Evolutionary conservation across 2,888 invertebrate species (phyloP), one percentile per base, ranked within the genome.

Genomic region (Cantharis lateralis): DNA sequence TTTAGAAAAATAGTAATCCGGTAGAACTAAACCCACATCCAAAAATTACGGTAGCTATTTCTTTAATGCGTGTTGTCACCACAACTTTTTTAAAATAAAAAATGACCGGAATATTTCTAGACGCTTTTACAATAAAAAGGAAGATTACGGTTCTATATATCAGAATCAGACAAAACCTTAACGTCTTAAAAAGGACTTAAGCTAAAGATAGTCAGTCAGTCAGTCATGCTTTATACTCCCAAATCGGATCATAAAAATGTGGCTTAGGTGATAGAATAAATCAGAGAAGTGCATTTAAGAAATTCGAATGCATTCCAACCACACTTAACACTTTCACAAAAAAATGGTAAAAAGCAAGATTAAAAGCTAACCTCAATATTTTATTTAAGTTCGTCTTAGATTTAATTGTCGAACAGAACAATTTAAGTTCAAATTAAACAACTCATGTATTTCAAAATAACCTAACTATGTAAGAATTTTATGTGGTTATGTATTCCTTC

Each of bases 131-230:
- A 66, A 72, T 66, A 64, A 72, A 72, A 48, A 72, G 48, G 48
- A 62, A 64, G 70, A 63, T 75, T 75, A 75, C 71, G 75, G 26
- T 61, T 75, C 71, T 66, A 75, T 75, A 71, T 71, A 68, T 75
- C 75, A 75, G 75, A 70, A 75, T 75, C 75, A 75, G 75, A 71
- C 73, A 73, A 73, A 73, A 73, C 73, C 62, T 26, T 13, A 66
- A 48, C 62, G 69, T 28, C 73, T 69, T 62, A 73, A 26, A 73
- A 62, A 26, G 68, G 69, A 64, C 68, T 68, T 73, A 64, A 72
- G 10, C 64, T 72, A 48, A 48, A 48, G n/a, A 48, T 48, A 48
- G 48, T 48, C 48, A 48, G 48, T 48, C 48, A 48, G 48, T 48
- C 48, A 48, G 48, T 48, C 48, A 48, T 48, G 7, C 48, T 48